These are phyloP conservation scores for Agrypnus murinus DNA, from an alignment of 2,888 invertebrate genomes.

Conservation along the genomic window DNA sequence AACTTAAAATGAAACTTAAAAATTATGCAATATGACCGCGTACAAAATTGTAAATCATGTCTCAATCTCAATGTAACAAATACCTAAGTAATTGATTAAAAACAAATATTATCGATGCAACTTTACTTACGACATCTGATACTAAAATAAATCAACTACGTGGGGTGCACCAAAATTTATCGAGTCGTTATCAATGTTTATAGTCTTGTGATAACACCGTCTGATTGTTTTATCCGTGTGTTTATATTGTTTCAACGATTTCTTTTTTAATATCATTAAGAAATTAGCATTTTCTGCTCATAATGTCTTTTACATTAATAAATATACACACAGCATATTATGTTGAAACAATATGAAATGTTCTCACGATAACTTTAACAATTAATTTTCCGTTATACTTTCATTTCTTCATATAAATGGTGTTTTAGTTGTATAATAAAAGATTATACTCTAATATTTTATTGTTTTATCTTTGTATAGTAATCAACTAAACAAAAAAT, in stretches of 20 bases:
- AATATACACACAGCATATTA: background rate
- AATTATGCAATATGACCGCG: too few species aligned
- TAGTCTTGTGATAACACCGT: conserved; percentile 9
- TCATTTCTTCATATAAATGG: too few species aligned
- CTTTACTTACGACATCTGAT: background rate
- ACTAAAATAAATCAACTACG: background rate
- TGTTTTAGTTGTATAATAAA: too few species aligned
- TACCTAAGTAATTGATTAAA: too few species aligned
- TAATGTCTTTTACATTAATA: background rate
- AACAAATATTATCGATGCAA: too few species aligned
- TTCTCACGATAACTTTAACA: conserved; percentile 5
- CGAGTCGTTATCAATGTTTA: background rate
- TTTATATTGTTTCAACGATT: conserved; percentile 6
- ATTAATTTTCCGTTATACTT: conserved; percentile 10
- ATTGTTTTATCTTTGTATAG: too few species aligned
- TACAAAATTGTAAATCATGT: too few species aligned
- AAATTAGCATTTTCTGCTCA: background rate
- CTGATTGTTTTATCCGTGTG: conserved; percentile 11
- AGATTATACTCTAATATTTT: too few species aligned
- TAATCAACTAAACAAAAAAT: too few species aligned
- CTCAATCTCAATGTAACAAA: too few species aligned
- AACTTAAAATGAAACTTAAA: too few species aligned
- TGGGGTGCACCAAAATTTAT: background rate
- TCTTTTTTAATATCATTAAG: background rate
- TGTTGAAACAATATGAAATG: background rate